phyloP scores from a whole-genome alignment of 1,140 invertebrate genomes.

The Zaprionus ornatus region DNA sequence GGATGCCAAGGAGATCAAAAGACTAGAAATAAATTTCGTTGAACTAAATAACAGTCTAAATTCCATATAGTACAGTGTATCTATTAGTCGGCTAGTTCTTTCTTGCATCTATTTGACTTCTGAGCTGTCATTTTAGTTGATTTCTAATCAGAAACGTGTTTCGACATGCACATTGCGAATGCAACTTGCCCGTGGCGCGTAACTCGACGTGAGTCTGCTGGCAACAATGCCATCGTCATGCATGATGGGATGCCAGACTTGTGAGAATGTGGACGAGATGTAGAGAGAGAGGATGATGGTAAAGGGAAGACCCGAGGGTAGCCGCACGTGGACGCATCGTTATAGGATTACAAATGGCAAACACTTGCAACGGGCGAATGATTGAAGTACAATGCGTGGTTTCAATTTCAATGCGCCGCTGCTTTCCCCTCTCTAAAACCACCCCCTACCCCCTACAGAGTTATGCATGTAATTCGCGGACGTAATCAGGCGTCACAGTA shows the following conservation, averaged over 20 bases:
- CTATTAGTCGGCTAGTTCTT: neutral
- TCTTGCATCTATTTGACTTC: neutral
- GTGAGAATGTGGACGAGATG: too few relatives aligned
- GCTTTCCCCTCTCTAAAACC: neutral
- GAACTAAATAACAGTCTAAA: neutral
- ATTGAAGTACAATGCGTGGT: slow-evolving; percentile 42
- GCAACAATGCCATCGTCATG: slow-evolving; percentile 36
- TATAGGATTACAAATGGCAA: slow-evolving; percentile 24
- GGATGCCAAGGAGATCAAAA: too few relatives aligned
- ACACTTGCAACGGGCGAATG: slow-evolving; percentile 34
- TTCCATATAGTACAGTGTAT: neutral
- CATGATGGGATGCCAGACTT: neutral
- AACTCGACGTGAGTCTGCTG: slow-evolving; percentile 5
- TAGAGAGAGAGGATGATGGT: too few relatives aligned
- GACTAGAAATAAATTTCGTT: too few relatives aligned
- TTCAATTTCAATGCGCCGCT: slow-evolving; percentile 24
- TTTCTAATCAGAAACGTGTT: slow-evolving; percentile 52
- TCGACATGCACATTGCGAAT: slow-evolving; percentile 39
- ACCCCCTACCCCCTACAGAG: neutral
- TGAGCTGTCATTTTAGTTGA: slow-evolving; percentile 41
- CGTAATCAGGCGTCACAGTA: slow-evolving; percentile 20
- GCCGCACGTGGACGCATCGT: slow-evolving; percentile 23
- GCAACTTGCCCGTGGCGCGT: slow-evolving; percentile 10
- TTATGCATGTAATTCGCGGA: slow-evolving; percentile 18
- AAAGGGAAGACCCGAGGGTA: neutral